Evolutionary conservation across 2,113 vertebrate species (phyloP), one percentile per base, ranked within the genome.

Genomic region (Sakesphorus luctuosus): DNA sequence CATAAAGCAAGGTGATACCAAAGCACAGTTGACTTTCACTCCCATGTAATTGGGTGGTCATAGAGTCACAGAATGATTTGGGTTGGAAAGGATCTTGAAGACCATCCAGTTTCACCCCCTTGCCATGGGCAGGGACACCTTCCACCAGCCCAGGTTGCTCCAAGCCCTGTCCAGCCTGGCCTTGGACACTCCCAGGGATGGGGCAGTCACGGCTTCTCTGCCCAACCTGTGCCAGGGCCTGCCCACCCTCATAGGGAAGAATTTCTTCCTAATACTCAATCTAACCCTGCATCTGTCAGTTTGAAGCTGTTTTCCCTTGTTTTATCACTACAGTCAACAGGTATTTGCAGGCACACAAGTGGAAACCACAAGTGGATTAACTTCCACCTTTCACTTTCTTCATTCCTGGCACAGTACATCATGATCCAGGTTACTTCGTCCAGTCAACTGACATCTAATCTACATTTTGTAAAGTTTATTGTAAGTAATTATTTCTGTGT

Each of bases 61-160:
- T 11, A 33, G 29, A 23, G 16, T 52, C 26, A 44, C 4, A 7
- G 52, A 46, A 24, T 6, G 8, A 10, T 52, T 66, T 52, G 44
- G 18, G 2, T 2, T 38, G 44, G 33, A 19, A 74, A 6, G 17
- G 8, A 59, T 23, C 26, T 33, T 28, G 24, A 67, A 52, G 11
- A 1, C 4, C 25, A 59, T 20, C 50, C 1, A 0, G 0, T 23
- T 0, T 18, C n/a, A 33, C 7, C 5, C 10, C 18, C 33, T 46
- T 53, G 11, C 17, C 47, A 7, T 49, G 50, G 28, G 4, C 58
- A 65, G 56, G 40, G 14, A 43, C 40, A 43, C 40, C 40, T 43
- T 15, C 40, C 40, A 24, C 36, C 1, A 0, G 0, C 26, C 21
- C 61, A 81, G 23, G 5, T 0, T 9, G 2, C 23, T 59, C 86